Evolutionary conservation across 1,140 invertebrate species (phyloP), one percentile per base, ranked within the genome.

Genomic region (Maconellicoccus hirsutus): DNA sequence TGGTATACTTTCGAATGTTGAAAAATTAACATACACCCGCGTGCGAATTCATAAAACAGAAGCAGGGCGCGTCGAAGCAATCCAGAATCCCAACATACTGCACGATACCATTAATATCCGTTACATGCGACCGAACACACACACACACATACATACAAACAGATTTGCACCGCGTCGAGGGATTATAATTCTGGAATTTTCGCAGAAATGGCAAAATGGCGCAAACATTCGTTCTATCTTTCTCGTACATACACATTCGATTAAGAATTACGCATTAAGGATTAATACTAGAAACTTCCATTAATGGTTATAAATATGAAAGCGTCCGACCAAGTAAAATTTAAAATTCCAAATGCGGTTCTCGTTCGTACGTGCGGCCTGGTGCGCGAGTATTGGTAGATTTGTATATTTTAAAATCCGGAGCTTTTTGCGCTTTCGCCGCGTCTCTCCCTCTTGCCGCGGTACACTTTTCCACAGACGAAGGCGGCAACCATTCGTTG

Each of bases 251-350:
- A 16, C 61, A 16, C 14, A 23, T 66, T 66, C 25, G 61, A 66
- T 66, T 66, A 66, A 66, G 61, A 66, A 66, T 26, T 66, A 66
- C 61, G 61, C 61, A 66, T 66, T 66, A 66, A 66, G 61, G 61
- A 66, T 66, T 66, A 66, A 66, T 66, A 66, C 61, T 26, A 66
- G 61, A 66, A 66, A 66, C 61, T 66, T 66, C 61, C 61, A 66
- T 66, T 66, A 66, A 66, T 66, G 61, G 61, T 66, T 66, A 66
- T 66, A 66, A 66, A 66, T 66, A 66, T 66, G 61, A 66, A 66
- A 66, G 61, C 61, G 61, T 66, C 61, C 7, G 61, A 66, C 10
- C 61, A 66, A 66, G 61, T 66, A 26, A 66, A 66, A 66, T 66
- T 66, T 66, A 66, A 66, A 66, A 66, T 66, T 66, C 22, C 10